A percentile compares a stretch with the other conserved stretches of the same genome.
phyloP scores from a whole-genome alignment of 2,113 vertebrate genomes.

The Ammodytes dubius region DNA sequence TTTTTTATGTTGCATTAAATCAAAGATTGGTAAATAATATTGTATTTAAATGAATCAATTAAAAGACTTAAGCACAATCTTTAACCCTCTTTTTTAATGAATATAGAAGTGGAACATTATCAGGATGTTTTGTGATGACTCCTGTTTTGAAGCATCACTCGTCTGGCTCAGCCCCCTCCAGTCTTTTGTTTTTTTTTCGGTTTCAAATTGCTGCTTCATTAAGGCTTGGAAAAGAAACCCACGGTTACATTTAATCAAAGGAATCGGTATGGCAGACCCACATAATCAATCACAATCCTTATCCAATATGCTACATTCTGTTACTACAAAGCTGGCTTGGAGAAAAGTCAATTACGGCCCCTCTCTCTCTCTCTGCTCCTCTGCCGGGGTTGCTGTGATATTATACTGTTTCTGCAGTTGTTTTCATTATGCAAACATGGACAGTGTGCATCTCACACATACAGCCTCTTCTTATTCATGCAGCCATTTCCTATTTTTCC shows the following conservation, averaged over 20 bases:
- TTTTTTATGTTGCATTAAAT: constrained; percentile 26
- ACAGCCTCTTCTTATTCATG: constrained; percentile 40
- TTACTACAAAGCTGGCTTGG: constrained; percentile 80
- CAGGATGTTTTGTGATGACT: constrained; percentile 1
- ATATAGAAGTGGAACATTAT: not conserved
- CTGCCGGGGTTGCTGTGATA: constrained; percentile 53
- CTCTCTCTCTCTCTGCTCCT: constrained; percentile 63
- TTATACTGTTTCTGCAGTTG: constrained; percentile 71
- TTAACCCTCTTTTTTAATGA: not conserved
- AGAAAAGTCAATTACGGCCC: constrained; percentile 77
- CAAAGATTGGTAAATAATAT: constrained; percentile 20
- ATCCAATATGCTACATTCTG: constrained; percentile 84
- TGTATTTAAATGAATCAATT: constrained; percentile 22
- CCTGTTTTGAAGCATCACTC: constrained; percentile 31
- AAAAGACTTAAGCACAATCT: not conserved
- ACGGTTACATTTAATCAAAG: constrained; percentile 86
- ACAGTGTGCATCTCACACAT: constrained; percentile 44
- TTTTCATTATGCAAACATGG: constrained; percentile 75
- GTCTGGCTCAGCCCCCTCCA: constrained; percentile 65
- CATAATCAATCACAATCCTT: constrained; percentile 87
- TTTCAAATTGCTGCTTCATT: constrained; percentile 86
- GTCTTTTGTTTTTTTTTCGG: constrained; percentile 56
- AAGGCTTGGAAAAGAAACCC: constrained; percentile 82
- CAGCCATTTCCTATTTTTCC: constrained; percentile 31
- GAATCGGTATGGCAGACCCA: constrained; percentile 83